Conservation (phyloP, 2,888 invertebrate genomes). For the Chironomus tentans region DNA sequence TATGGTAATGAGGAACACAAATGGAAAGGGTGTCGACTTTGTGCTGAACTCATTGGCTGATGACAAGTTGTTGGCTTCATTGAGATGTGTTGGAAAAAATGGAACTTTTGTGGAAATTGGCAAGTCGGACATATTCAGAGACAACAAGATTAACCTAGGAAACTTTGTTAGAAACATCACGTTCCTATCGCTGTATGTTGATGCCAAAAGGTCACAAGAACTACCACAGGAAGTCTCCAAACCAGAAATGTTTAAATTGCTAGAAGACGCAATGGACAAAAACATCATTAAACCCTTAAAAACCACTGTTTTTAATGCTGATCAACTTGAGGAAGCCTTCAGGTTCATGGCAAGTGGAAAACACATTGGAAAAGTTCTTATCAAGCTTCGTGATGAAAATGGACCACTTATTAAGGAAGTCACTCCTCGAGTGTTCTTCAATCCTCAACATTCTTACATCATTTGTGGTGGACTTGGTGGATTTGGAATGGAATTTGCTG, state of each 20-base stretch:
- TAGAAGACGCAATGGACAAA: conserved; percentile 51
- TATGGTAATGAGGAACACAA: conserved; percentile 62
- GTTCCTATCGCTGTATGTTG: conserved; percentile 55
- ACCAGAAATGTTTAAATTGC: conserved; percentile 43
- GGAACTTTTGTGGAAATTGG: conserved; percentile 71
- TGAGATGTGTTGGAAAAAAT: conserved; percentile 47
- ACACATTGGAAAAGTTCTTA: conserved; percentile 68
- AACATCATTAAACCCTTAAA: conserved; percentile 63
- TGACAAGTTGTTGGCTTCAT: conserved; percentile 62
- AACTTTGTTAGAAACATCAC: conserved; percentile 56
- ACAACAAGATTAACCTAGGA: conserved; percentile 55
- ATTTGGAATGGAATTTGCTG: conserved; percentile 79
- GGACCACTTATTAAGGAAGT: conserved; percentile 35
- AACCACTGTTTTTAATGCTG: conserved; percentile 51
- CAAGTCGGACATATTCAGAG: conserved; percentile 63
- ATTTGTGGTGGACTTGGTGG: conserved; percentile 80
- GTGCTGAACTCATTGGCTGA: conserved; percentile 78
- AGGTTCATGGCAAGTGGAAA: conserved; percentile 57
- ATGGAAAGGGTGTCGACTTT: conserved; percentile 73
- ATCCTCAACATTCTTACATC: conserved; percentile 44
- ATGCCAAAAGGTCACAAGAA: no score
- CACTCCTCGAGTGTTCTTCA: conserved; percentile 35
- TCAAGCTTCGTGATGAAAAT: conserved; percentile 37
- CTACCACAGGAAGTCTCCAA: no score
- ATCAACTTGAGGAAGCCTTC: conserved; percentile 64